Evolutionary conservation across 2,113 vertebrate species (phyloP), one percentile per base, ranked within the genome.

Genomic region (Cavia aperea): DNA sequence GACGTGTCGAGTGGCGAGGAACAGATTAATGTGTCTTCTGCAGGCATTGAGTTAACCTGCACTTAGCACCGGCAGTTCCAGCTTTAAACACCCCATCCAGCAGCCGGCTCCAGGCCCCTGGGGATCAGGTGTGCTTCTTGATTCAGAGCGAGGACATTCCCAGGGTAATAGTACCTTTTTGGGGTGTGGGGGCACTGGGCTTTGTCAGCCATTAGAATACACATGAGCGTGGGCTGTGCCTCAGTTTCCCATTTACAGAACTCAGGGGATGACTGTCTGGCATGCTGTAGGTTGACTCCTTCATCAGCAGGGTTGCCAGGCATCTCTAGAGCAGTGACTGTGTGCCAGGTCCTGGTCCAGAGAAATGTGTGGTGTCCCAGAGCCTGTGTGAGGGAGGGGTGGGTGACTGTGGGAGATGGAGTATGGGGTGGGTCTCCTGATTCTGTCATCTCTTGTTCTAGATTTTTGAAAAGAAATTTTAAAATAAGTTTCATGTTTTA

Each of bases 221-320:
- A 9, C 78, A 26, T 4, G 43, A 84, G 65, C 15, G 10, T 11
- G 39, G 51, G 33, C 31, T 29, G 26, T 19, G 54, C 24, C 68
- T 82, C n/a, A 11, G 36, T 68, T 58, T 86, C 36, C 56, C 4
- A 1, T 21, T 31, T 31, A 4, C 3, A 4, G 63, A 43, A n/a
- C 1, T 0, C 39, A 46, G 49, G 2, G 24, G 86, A 16, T 8
- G 1, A 49, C 16, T 33, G 0, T 16, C 29, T 39, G 14, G 90
- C 24, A 0, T 24, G 0, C 1, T 1, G 73, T 1, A 18, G 46
- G 62, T 8, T 4, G 29, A 24, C 36, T 49, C 9, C 5, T 4
- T 68, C 21, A 11, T 54, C 2, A 19, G 9, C 16, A 0, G 0
- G 0, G 0, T 16, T 31, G 1, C 3, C 19, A 12, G 21, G 33